These are phyloP conservation scores for Lampris megalopsis DNA, from an alignment of 2,113 vertebrate genomes.

Conservation along the genomic window DNA sequence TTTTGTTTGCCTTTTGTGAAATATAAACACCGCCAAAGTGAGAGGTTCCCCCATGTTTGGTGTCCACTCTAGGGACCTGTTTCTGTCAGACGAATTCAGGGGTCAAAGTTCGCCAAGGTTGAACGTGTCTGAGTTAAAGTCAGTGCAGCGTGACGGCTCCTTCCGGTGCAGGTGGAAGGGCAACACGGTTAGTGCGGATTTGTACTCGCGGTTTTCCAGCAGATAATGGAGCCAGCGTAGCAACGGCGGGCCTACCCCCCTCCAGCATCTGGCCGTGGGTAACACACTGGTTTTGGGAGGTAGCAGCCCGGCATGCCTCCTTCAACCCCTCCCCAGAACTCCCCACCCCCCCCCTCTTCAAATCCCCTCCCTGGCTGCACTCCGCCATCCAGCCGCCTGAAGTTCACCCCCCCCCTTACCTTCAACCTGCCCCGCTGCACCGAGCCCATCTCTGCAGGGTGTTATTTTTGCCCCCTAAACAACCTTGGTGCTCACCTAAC, in stretches of 20 bases:
- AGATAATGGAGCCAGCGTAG: constrained; percentile 48
- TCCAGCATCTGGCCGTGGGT: constrained; percentile 56
- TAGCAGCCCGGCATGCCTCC: not conserved
- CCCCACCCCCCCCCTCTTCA: constrained; percentile 3
- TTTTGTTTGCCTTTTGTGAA: too few relatives aligned
- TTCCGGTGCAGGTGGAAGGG: too few relatives aligned
- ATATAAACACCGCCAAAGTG: too few relatives aligned
- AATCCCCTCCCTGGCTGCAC: too few relatives aligned
- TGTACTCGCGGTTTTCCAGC: not conserved
- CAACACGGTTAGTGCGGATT: too few relatives aligned
- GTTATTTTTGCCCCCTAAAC: constrained; percentile 50
- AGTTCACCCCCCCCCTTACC: constrained; percentile 2
- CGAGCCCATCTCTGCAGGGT: constrained; percentile 34
- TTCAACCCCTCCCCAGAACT: not conserved
- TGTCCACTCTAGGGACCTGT: too few relatives aligned
- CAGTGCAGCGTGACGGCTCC: too few relatives aligned
- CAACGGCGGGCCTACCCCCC: constrained; percentile 42
- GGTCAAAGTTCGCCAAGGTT: too few relatives aligned
- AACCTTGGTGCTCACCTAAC: constrained; percentile 43
- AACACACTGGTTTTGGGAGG: constrained; percentile 3
- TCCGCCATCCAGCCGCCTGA: not conserved
- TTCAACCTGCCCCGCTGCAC: constrained; percentile 14
- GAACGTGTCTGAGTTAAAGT: too few relatives aligned
- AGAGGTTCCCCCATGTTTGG: too few relatives aligned
- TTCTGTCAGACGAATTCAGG: too few relatives aligned